phyloP scores from a whole-genome alignment of 2,797 vertebrate genomes.

The Chaenodraco wilsoni region DNA sequence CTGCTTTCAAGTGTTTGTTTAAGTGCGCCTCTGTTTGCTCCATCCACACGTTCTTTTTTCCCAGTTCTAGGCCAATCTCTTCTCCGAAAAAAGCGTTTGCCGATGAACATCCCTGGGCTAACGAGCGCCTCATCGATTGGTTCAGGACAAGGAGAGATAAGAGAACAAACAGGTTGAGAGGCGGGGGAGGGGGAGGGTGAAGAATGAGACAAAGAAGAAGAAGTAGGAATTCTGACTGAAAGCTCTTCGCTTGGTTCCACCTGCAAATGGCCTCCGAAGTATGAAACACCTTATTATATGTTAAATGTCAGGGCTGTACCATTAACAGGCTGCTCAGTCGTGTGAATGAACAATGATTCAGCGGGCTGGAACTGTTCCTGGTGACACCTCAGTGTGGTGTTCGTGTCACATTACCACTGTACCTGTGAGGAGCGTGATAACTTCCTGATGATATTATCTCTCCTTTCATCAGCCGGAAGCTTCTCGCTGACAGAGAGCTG shows the following conservation, averaged over 20 bases:
- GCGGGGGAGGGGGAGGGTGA: slow-evolving; percentile 28
- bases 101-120: slow-evolving; percentile 71
- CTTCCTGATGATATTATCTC: slow-evolving; percentile 60
- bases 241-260: slow-evolving; percentile 60
- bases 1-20: slow-evolving; percentile 16
- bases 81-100: slow-evolving; percentile 41
- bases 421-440: slow-evolving; percentile 60
- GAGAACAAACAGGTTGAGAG: slow-evolving; percentile 68
- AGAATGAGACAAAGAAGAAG: slow-evolving; percentile 22
- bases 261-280: slow-evolving; percentile 40
- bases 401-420: slow-evolving; percentile 64
- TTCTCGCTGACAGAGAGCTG: slow-evolving; percentile 1
- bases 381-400: slow-evolving; percentile 47
- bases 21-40: slow-evolving; percentile 23
- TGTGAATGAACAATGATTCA: slow-evolving; percentile 66
- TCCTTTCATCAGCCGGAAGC: slow-evolving; percentile 29
- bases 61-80: slow-evolving; percentile 42
- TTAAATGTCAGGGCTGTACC: slow-evolving; percentile 69
- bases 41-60: not conserved
- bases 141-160: slow-evolving; percentile 74
- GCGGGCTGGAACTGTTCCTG: slow-evolving; percentile 59
- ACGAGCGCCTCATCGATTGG: slow-evolving; percentile 74
- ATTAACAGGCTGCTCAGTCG: slow-evolving; percentile 66
- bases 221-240: slow-evolving; percentile 41
- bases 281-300: slow-evolving; percentile 67